These are phyloP conservation scores for Myripristis murdjan DNA, from an alignment of 2,797 vertebrate species.

Conservation along the genomic window DNA sequence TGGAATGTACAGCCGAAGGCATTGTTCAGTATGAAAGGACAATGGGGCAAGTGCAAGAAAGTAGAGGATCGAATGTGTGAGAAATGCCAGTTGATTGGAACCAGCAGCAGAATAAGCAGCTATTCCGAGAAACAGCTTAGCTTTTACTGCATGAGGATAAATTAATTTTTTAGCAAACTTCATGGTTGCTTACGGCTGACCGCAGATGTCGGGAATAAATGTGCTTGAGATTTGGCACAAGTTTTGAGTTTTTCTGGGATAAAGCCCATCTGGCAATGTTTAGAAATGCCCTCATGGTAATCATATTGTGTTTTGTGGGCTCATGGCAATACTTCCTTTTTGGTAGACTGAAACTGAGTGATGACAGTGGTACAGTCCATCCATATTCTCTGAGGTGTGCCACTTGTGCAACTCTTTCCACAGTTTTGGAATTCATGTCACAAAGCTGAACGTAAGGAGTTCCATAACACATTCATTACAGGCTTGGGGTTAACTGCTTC, in stretches of 20 bases:
- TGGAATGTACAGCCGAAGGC: not conserved
- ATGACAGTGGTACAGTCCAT: not conserved
- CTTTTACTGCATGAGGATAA: slow-evolving; percentile 10
- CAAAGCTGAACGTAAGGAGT: not conserved
- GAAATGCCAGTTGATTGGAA: slow-evolving; percentile 35
- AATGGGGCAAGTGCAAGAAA: not conserved
- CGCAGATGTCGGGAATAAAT: slow-evolving; percentile 25
- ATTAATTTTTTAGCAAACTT: slow-evolving; percentile 26
- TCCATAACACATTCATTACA: not conserved
- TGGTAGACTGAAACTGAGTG: not conserved
- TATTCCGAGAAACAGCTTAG: slow-evolving; percentile 22
- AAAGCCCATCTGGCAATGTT: slow-evolving; percentile 11
- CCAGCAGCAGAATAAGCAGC: not conserved
- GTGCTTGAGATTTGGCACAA: slow-evolving; percentile 2
- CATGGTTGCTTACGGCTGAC: slow-evolving; percentile 1
- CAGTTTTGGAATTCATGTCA: not conserved
- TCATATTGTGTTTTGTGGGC: slow-evolving; percentile 1
- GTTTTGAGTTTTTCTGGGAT: not conserved
- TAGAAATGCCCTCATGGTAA: not conserved
- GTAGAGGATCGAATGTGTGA: slow-evolving; percentile 20
- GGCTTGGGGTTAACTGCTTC: too few species aligned
- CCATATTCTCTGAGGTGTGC: not conserved
- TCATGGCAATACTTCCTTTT: not conserved
- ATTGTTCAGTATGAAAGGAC: not conserved
- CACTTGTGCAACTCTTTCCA: not conserved